phyloP scores from a whole-genome alignment of 2,888 invertebrate genomes.

The Cataglyphis livida region DNA sequence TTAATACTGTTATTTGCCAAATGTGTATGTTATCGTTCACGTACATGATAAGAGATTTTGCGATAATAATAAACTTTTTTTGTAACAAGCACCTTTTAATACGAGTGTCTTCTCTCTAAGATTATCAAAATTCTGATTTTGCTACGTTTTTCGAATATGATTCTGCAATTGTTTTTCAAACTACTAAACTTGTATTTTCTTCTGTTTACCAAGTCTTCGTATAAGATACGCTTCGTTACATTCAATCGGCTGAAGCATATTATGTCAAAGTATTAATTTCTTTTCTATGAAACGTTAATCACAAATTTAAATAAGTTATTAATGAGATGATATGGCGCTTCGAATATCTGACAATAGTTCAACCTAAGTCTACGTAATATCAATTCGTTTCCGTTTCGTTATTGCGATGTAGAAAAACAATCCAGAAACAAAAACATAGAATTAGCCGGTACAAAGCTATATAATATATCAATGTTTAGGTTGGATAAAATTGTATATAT shows the following conservation, averaged over 20 bases:
- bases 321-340: slow-evolving; percentile 47
- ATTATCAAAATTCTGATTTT: slow-evolving; percentile 15
- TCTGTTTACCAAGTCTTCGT: slow-evolving; percentile 38
- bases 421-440: slow-evolving; percentile 9
- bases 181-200: slow-evolving; percentile 18
- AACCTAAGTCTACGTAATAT: slow-evolving; percentile 41
- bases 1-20: slow-evolving; percentile 14
- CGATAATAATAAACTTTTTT: background rate
- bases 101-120: slow-evolving; percentile 4
- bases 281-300: slow-evolving; percentile 29
- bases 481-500: slow-evolving; percentile 28
- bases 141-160: slow-evolving; percentile 1
- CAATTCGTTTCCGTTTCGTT: slow-evolving; percentile 21
- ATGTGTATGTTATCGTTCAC: slow-evolving; percentile 13
- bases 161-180: background rate
- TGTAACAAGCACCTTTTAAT: slow-evolving; percentile 29
- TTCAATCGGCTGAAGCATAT: slow-evolving; percentile 33
- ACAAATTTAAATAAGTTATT: slow-evolving; percentile 45
- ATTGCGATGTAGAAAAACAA: slow-evolving; percentile 40
- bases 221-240: slow-evolving; percentile 30
- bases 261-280: slow-evolving; percentile 22
- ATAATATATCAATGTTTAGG: slow-evolving; percentile 21
- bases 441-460: slow-evolving; percentile 28
- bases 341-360: slow-evolving; percentile 28
- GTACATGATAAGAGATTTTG: slow-evolving; percentile 22